Evolutionary conservation across 2,888 invertebrate species (phyloP), one percentile per base, ranked within the genome.

Genomic region (Fragum whitleyi): DNA sequence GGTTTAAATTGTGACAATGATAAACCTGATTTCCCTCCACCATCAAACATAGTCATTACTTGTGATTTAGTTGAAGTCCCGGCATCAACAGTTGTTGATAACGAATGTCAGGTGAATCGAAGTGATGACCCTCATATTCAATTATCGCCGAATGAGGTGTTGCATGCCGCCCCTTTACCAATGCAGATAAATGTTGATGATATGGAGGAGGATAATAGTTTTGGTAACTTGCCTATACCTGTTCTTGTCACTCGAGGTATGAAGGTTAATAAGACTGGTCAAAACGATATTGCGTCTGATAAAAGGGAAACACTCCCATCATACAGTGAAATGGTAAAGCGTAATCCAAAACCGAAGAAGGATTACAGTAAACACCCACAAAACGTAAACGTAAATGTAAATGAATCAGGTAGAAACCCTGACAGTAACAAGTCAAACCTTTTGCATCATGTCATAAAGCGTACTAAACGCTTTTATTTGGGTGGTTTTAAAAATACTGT

Each of bases 161-260:
- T n/a, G n/a, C n/a, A n/a, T n/a, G n/a, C n/a, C n/a, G n/a, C 19
- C 47, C 47, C 47, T 19, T 47, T 47, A 47, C n/a, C 47, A 2
- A 47, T n/a, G 47, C 19, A 47, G 47, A 47, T 47, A 47, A n/a
- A 3, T n/a, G n/a, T 47, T 47, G 16, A n/a, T 47, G 47, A 47
- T n/a, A 47, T 47, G 47, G 47, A 47, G 47, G 47, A n/a, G 16
- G 47, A 47, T 6, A 47, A n/a, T 47, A 47, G 47, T n/a, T 47
- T 47, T 47, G 47, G 47, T 19, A 47, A 47, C n/a, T 47, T 53
- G 53, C 53, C 53, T n/a, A 53, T 53, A 21, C 53, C 53, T 53
- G 53, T 53, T 53, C 14, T 53, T 53, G n/a, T 53, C 19, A 53
- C 53, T n/a, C 16, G 23, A n/a, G 9, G 21, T 36, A 36, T 6